phyloP scores from a whole-genome alignment of 2,113 vertebrate species.

The Semnopithecus entellus region DNA sequence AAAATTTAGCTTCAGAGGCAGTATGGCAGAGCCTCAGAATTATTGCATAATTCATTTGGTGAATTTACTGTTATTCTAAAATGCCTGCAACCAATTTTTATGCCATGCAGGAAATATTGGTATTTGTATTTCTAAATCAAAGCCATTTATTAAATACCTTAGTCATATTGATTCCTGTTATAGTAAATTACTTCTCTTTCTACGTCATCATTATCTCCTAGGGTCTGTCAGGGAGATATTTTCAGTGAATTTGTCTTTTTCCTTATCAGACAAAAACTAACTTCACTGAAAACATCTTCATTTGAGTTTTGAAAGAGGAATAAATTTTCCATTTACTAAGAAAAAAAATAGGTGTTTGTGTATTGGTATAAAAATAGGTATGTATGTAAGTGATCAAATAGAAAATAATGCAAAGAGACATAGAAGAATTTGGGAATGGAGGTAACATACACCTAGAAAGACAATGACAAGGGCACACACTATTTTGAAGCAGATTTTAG shows the following conservation, averaged over 20 bases:
- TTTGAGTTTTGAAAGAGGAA: not conserved
- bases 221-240: not conserved
- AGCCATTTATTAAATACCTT: conserved; percentile 13
- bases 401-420: not conserved
- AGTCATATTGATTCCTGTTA: not conserved
- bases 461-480: not conserved
- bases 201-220: not conserved
- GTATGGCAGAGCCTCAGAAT: not conserved
- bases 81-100: not conserved
- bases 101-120: not conserved
- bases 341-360: not conserved
- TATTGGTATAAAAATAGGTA: too few relatives aligned
- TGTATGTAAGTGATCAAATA: not conserved
- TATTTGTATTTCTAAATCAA: conserved; percentile 26
- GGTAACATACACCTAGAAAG: not conserved
- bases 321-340: not conserved
- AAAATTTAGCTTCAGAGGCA: not conserved
- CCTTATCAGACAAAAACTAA: not conserved
- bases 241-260: not conserved
- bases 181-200: not conserved
- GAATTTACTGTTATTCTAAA: not conserved
- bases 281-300: not conserved
- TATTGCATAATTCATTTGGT: not conserved
- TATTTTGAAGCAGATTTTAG: not conserved
- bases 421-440: not conserved